Percentiles rank a stretch among this genome's conserved stretches.
phyloP scores from a whole-genome alignment of 2,797 vertebrate species.

The Mus minutoides region DNA sequence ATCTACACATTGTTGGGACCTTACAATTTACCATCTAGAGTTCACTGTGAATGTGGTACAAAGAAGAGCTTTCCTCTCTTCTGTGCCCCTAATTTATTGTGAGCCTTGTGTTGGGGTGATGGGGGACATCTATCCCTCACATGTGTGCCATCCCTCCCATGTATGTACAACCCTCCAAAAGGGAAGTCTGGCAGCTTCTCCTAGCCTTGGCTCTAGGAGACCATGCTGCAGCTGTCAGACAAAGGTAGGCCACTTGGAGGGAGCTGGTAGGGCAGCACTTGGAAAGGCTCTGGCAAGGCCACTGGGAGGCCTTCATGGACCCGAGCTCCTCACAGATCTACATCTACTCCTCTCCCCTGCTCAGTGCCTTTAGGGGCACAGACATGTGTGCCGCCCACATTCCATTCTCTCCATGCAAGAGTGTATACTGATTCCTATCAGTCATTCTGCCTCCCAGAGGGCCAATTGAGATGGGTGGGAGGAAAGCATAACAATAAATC shows the following conservation, averaged over 20 bases:
- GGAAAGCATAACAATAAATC: slow-evolving; percentile 81
- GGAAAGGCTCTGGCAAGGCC: background rate
- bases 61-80: background rate
- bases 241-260: slow-evolving; percentile 62
- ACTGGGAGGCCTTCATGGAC: slow-evolving; percentile 62
- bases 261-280: slow-evolving; percentile 71
- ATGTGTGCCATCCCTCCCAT: background rate
- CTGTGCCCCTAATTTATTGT: background rate
- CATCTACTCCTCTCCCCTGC: background rate
- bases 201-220: slow-evolving; percentile 72
- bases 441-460: slow-evolving; percentile 77
- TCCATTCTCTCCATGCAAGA: slow-evolving; percentile 72
- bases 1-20: background rate
- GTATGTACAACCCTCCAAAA: background rate
- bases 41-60: background rate
- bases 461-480: slow-evolving; percentile 31
- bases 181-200: slow-evolving; percentile 67
- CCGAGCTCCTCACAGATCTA: background rate
- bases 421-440: slow-evolving; percentile 80
- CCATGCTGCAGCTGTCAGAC: slow-evolving; percentile 76
- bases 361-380: slow-evolving; percentile 76
- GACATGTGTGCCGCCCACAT: slow-evolving; percentile 75
- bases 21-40: background rate
- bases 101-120: background rate
- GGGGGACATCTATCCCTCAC: background rate